Conservation (phyloP, 2,888 invertebrate genomes). For the Maniola hyperantus region DNA sequence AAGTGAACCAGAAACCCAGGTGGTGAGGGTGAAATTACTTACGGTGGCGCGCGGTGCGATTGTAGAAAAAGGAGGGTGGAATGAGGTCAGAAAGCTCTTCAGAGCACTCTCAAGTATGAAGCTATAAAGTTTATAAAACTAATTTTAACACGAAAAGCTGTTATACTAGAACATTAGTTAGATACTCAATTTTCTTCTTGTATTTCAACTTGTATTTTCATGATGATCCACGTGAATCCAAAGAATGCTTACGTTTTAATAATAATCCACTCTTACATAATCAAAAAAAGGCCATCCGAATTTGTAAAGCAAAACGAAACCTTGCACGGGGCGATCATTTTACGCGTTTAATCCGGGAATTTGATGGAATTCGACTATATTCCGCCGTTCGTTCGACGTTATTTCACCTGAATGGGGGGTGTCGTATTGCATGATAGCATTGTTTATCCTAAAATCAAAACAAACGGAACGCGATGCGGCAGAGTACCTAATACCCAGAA, state of each 20-base stretch:
- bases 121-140: no score
- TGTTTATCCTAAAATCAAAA: conserved; percentile 13
- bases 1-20: no score
- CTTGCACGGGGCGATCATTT: conserved; percentile 29
- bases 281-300: conserved; percentile 6
- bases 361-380: conserved; percentile 35
- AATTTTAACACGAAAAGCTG: no score
- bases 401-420: conserved; percentile 29
- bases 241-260: conserved; percentile 2
- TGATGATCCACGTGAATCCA: background rate
- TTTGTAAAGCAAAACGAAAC: conserved; percentile 26
- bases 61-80: no score
- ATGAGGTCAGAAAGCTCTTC: no score
- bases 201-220: no score
- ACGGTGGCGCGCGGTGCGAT: no score
- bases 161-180: no score
- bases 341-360: conserved; percentile 36
- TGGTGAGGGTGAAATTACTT: no score
- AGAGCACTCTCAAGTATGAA: no score
- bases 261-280: conserved; percentile 6
- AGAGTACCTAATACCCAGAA: no score
- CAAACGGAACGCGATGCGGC: background rate
- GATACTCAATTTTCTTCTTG: no score
- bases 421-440: conserved; percentile 28
- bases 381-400: conserved; percentile 23